These are phyloP conservation scores for Petrolisthes cinctipes DNA, from an alignment of 2,888 invertebrate genomes.

Conservation along the genomic window DNA sequence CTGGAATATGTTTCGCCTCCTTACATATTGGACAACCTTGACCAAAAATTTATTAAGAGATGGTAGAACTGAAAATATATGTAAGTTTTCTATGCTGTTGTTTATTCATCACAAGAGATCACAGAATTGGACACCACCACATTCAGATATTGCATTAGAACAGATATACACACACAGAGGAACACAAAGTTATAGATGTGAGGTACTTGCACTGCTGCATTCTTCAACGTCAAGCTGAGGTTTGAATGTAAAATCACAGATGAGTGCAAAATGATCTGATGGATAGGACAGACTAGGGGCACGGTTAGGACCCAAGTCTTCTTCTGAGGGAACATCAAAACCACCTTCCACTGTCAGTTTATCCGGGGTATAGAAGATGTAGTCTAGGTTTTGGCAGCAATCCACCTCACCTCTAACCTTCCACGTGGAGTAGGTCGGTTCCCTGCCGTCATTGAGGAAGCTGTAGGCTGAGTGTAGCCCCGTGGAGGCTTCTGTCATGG, in stretches of 20 bases:
- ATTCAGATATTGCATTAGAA: too few relatives aligned
- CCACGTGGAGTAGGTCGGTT: constrained; percentile 83
- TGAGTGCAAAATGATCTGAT: constrained; percentile 83
- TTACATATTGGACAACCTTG: too few relatives aligned
- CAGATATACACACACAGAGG: not conserved
- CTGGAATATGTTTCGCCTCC: too few relatives aligned
- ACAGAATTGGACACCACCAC: too few relatives aligned
- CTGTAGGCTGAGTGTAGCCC: constrained; percentile 65
- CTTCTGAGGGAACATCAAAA: constrained; percentile 76
- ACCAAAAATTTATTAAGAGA: too few relatives aligned
- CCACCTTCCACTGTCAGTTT: constrained; percentile 74
- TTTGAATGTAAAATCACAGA: constrained; percentile 75
- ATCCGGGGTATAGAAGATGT: constrained; percentile 76
- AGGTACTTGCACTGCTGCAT: not conserved
- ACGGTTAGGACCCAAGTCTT: constrained; percentile 77
- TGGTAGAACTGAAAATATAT: too few relatives aligned
- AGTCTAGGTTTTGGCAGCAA: constrained; percentile 81
- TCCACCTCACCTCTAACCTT: constrained; percentile 80
- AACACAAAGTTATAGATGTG: not conserved
- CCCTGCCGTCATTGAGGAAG: constrained; percentile 70
- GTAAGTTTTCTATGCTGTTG: too few relatives aligned
- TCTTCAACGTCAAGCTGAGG: not conserved
- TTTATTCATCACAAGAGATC: too few relatives aligned
- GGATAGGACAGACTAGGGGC: constrained; percentile 80
- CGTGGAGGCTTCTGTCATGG: constrained; percentile 54